Evolutionary conservation across 2,113 vertebrate genomes (phyloP), one percentile per base, ranked within the genome.

Genomic region (Bucco capensis): DNA sequence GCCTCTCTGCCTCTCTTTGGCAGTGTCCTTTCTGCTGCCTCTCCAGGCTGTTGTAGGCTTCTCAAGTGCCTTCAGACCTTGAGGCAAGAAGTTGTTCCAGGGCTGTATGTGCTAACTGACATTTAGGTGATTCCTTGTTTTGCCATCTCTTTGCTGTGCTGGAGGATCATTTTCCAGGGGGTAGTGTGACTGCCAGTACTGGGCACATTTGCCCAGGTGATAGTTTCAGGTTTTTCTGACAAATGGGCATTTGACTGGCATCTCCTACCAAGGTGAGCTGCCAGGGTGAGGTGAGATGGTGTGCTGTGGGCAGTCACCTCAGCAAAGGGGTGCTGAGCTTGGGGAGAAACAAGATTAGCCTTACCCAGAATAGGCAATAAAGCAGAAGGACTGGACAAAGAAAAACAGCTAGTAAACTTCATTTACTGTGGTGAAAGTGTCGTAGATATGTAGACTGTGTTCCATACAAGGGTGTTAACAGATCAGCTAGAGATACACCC

Each of bases 71-170:
- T 70, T 90, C 81, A 86, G 27, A 71, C 73, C 67, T 64, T 38
- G 22, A 74, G 23, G 35, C 49, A 78, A 28, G 54, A 78, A 77
- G 40, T 57, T 92, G 28, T 72, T 82, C 7, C 4, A 90, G 53
- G 53, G 92, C 30, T 75, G 19, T 83, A 88, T 27, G 8, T 72
- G 25, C 31, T 78, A 88, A 86, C 44, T 33, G 28, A 49, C 51
- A 51, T 83, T 58, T 65, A 88, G n/a, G 19, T 42, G 72, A 60
- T 73, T 81, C 67, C 73, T 91, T 86, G 30, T 92, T 89, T 96
- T 82, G 53, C n/a, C 76, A n/a, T 78, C 70, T 86, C 51, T 92
- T 57, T 90, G 57, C 86, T 84, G 58, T 62, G 69, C 13, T 84
- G 40, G 16, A 92, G 77, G 73, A 78, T 53, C 93, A 14, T 82